Conservation (phyloP, 2,113 vertebrate species). For the Nesoenas mayeri region DNA sequence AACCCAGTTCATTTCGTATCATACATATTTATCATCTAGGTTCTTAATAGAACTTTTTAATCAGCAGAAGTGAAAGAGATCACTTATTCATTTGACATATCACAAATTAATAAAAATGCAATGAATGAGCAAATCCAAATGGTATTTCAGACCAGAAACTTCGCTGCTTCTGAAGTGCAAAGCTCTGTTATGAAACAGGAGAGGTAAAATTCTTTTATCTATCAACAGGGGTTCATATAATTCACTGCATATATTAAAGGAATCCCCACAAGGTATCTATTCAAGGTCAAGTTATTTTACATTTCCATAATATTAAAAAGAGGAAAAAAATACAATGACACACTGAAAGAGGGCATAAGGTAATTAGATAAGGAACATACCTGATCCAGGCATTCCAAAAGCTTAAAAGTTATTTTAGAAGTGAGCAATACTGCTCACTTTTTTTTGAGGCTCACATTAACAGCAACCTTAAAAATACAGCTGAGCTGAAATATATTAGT, state of each 20-base stretch:
- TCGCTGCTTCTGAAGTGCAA: conserved; percentile 2
- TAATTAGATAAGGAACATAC: conserved; percentile 21
- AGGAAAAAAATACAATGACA: background rate
- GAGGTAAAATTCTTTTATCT: conserved; percentile 8
- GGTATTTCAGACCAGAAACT: conserved; percentile 13
- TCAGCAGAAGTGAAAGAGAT: conserved; percentile 26
- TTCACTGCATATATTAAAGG: conserved; percentile 28
- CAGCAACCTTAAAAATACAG: background rate
- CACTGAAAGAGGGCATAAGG: background rate
- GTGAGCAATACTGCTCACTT: background rate
- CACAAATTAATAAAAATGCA: conserved; percentile 50
- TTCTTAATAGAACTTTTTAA: conserved; percentile 46
- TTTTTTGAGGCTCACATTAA: background rate
- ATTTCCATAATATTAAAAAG: conserved; percentile 34
- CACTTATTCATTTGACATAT: conserved; percentile 16
- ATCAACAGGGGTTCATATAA: background rate
- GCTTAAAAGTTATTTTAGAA: conserved; percentile 42
- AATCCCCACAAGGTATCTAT: conserved; percentile 10
- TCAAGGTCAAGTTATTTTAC: conserved; percentile 47
- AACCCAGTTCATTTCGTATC: background rate
- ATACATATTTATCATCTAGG: conserved; percentile 29
- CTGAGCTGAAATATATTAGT: background rate
- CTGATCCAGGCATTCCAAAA: background rate
- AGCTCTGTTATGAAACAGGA: background rate
- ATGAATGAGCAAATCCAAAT: background rate